phyloP scores from a whole-genome alignment of 2,113 vertebrate species.

The Lynx canadensis region DNA sequence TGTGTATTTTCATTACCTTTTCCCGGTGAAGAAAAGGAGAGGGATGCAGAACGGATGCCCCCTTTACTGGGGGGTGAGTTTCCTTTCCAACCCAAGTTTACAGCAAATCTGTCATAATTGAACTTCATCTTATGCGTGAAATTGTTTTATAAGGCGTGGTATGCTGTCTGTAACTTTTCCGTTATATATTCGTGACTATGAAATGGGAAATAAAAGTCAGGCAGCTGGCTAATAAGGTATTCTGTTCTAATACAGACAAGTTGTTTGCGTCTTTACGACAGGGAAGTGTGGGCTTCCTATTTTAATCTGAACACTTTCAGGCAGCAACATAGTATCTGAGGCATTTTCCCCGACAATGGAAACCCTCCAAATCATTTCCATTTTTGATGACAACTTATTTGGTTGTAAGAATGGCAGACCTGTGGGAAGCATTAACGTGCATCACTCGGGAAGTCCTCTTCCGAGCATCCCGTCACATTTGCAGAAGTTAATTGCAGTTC shows the following conservation, averaged over 20 bases:
- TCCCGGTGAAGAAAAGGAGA: neutral
- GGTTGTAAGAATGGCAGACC: conserved; percentile 58
- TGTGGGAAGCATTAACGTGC: conserved; percentile 62
- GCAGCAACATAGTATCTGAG: conserved; percentile 69
- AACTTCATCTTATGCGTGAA: neutral
- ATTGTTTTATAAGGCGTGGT: neutral
- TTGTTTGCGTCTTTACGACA: conserved; percentile 81
- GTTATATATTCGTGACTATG: neutral
- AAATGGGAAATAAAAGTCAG: conserved; percentile 20
- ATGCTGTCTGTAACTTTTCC: neutral
- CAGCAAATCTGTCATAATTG: neutral
- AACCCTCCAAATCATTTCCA: conserved; percentile 84
- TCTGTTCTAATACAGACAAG: conserved; percentile 59
- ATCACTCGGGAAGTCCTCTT: conserved; percentile 80
- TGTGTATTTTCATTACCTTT: neutral
- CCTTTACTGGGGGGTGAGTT: too few relatives aligned
- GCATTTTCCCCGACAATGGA: conserved; percentile 84
- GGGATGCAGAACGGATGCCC: neutral
- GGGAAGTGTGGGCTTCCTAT: conserved; percentile 85
- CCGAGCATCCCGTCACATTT: conserved; percentile 80
- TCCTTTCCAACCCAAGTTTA: neutral
- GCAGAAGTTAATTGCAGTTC: conserved; percentile 44
- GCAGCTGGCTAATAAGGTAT: conserved; percentile 53
- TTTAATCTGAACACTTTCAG: conserved; percentile 80
- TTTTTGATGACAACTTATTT: conserved; percentile 80